Percentiles rank a stretch among this genome's conserved stretches.
Conservation (phyloP, 2,113 vertebrate genomes). For the Pelecanoides urinatrix region DNA sequence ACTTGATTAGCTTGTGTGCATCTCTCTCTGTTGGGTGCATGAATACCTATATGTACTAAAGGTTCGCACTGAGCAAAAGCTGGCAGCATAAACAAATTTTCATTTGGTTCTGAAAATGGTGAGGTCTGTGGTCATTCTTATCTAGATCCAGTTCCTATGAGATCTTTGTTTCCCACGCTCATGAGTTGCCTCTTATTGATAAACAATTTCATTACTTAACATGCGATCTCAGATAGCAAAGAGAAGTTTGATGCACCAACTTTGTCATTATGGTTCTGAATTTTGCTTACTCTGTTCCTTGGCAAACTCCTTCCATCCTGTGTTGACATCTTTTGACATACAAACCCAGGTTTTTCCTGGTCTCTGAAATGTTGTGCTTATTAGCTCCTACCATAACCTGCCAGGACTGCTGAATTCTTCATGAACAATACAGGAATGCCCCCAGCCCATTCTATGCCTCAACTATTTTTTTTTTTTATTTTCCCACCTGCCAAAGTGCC, state of each 20-base stretch:
- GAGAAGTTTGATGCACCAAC: constrained; percentile 5
- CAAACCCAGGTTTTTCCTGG: neutral
- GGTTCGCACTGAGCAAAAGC: neutral
- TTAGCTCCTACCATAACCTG: neutral
- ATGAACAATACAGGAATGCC: neutral
- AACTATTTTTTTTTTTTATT: neutral
- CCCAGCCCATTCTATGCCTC: neutral
- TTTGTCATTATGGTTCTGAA: constrained; percentile 50
- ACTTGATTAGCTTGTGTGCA: neutral
- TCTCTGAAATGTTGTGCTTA: neutral
- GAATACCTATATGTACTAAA: neutral
- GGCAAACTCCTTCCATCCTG: neutral
- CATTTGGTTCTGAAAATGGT: constrained; percentile 36
- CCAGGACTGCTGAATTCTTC: neutral
- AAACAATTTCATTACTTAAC: constrained; percentile 1
- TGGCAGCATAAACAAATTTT: constrained; percentile 9
- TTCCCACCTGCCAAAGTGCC: neutral
- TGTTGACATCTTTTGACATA: neutral
- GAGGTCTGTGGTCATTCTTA: constrained; percentile 44
- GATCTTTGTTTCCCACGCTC: constrained; percentile 52
- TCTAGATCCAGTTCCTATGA: neutral
- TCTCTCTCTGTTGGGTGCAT: neutral
- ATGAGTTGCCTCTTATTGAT: constrained; percentile 17
- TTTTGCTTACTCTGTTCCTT: constrained; percentile 24
- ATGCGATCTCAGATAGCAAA: constrained; percentile 14